Evolutionary conservation across 2,888 invertebrate genomes (phyloP).

Genomic region (Neocrepidodera transversa): DNA sequence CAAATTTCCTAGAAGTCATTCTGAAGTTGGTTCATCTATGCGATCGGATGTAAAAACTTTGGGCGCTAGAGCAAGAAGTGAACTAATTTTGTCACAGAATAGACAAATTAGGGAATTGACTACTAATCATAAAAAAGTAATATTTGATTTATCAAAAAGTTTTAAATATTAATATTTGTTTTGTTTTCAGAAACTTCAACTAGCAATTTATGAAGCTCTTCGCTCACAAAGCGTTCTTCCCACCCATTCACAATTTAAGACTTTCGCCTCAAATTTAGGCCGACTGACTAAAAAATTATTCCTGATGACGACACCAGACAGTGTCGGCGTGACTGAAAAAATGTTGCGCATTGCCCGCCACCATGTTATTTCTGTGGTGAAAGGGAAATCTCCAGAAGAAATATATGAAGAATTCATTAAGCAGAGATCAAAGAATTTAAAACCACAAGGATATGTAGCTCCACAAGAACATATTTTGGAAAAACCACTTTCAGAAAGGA

Average conservation of each 20-base stretch:
- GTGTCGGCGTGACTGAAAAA: constrained; percentile 71
- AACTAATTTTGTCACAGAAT: constrained; percentile 36
- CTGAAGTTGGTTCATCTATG: not conserved
- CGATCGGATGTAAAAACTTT: constrained; percentile 11
- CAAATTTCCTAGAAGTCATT: constrained; percentile 59
- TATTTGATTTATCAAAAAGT: not conserved
- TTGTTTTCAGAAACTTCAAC: constrained; percentile 72
- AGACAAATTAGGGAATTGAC: constrained; percentile 62
- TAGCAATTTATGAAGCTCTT: constrained; percentile 82
- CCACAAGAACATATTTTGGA: not conserved
- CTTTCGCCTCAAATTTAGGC: constrained; percentile 73
- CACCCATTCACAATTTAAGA: constrained; percentile 74
- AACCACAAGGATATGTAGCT: constrained; percentile 62
- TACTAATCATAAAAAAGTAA: constrained; percentile 71
- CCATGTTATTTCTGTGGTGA: constrained; percentile 70
- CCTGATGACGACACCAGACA: constrained; percentile 62
- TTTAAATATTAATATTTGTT: not conserved
- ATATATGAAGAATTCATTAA: constrained; percentile 61
- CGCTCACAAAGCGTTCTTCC: constrained; percentile 74
- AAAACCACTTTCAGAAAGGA: constrained; percentile 26
- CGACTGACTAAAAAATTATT: constrained; percentile 71
- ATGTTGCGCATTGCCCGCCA: constrained; percentile 74
- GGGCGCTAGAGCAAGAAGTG: constrained; percentile 40
- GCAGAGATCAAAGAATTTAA: constrained; percentile 55
- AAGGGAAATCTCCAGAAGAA: constrained; percentile 71